Conservation (phyloP, 2,797 vertebrate species). For the Hozukius guyotensis region DNA sequence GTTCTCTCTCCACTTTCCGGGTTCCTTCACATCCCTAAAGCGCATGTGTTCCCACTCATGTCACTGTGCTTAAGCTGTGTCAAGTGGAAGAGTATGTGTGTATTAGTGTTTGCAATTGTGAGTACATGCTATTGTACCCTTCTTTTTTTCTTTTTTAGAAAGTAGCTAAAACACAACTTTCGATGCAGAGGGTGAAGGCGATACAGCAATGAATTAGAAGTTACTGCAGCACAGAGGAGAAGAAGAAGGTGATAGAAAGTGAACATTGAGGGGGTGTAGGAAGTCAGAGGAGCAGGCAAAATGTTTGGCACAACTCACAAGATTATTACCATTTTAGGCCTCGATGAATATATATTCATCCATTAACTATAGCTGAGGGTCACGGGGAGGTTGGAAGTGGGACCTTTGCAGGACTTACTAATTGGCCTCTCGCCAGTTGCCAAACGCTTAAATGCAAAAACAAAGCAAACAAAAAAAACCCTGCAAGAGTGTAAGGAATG, state of each 20-base stretch:
- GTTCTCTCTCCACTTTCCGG: slow-evolving; percentile 52
- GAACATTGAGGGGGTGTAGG: slow-evolving; percentile 6
- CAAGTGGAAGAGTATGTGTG: slow-evolving; percentile 57
- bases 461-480: neutral
- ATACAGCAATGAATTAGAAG: slow-evolving; percentile 20
- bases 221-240: neutral
- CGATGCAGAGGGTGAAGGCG: slow-evolving; percentile 15
- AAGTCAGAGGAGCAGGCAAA: slow-evolving; percentile 19
- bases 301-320: slow-evolving; percentile 17
- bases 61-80: slow-evolving; percentile 60
- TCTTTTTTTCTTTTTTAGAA: slow-evolving; percentile 28
- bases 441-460: neutral
- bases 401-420: neutral
- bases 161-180: slow-evolving; percentile 29
- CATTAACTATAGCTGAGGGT: neutral
- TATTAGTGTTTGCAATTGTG: neutral
- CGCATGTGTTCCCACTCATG: slow-evolving; percentile 69
- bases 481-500: neutral
- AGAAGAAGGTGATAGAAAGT: slow-evolving; percentile 19
- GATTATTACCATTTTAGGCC: slow-evolving; percentile 26
- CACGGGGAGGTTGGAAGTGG: neutral
- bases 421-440: too few relatives aligned
- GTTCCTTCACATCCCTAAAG: slow-evolving; percentile 61
- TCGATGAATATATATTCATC: slow-evolving; percentile 5
- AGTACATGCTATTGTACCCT: neutral